Base-by-base conservation (phyloP, 1,140 invertebrate genomes). In the Drosophila quadrilineata region DNA sequence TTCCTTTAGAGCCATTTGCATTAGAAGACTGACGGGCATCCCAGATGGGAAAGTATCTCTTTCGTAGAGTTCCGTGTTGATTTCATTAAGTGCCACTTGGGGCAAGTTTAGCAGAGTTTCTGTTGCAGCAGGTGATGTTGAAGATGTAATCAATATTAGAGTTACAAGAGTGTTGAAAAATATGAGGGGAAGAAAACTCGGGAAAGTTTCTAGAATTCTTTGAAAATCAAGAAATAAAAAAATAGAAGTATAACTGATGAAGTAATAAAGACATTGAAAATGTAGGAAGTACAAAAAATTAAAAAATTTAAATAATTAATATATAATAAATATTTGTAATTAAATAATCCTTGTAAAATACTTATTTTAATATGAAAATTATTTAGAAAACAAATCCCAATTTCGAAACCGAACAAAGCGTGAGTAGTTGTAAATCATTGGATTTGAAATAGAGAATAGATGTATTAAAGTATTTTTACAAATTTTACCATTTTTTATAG, bases 61-160 rank as follows among this genome's bases (percentile, higher is more conserved):
- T 6, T 8, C n/a, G 3, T 3, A 40, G n/a, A 22, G 8, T 17
- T 9, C 16, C 8, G 31, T 38, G 24, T 17, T 36, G 60, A 33
- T 41, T 58, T 38, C 33, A 26, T 56, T 46, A 29, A 43, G 16
- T 36, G 22, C 10, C 26, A 40, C 56, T 58, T 59, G 57, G 57
- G 28, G 21, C 49, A 28, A 36, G 22, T 9, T 56, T 14, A 17
- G 24, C 12, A 12, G 6, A 6, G 6, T 16, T 43, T 6, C 8
- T n/a, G 28, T 21, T 10, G 17, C 16, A 33, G 10, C n/a, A 19
- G 24, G 6, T 8, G 6, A 16, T 2, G 1, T 1, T 2, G 8
- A 12, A 50, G 24, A 16, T 26, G 28, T 35, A 62, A 43, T 53
- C 36, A 41, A 53, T 24, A 38, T 26, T 16, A 14, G 10, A 36